Evolutionary conservation across 2,888 invertebrate genomes (phyloP).

Genomic region (Microchrysa polita): DNA sequence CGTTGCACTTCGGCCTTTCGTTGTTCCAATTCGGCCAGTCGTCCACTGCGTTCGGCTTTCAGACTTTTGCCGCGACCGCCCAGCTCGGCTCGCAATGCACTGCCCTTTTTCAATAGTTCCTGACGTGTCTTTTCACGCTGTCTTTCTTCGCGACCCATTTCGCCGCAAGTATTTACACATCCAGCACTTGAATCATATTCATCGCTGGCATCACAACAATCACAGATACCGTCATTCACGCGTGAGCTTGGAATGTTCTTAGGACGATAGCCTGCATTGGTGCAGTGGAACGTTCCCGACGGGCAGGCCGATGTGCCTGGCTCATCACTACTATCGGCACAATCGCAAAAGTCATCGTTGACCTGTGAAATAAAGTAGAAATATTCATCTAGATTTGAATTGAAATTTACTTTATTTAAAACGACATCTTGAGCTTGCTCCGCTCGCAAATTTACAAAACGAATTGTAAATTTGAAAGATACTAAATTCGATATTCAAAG

Average conservation of each 20-base stretch:
- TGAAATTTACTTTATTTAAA: too few species aligned
- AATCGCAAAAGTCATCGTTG: conserved; percentile 96
- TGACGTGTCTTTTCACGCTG: conserved; percentile 77
- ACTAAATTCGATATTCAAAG: too few species aligned
- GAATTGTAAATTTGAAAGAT: too few species aligned
- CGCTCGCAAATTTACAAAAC: too few species aligned
- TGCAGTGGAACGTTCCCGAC: conserved; percentile 89
- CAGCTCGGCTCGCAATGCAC: conserved; percentile 76
- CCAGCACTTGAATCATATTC: conserved; percentile 73
- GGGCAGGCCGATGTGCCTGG: conserved; percentile 95
- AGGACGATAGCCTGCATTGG: conserved; percentile 82
- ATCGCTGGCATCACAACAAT: conserved; percentile 92
- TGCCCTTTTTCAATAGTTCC: conserved; percentile 82
- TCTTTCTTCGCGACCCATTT: conserved; percentile 80
- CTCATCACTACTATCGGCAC: conserved; percentile 87
- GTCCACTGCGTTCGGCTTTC: conserved; percentile 76
- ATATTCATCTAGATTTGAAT: neutral
- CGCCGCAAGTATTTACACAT: conserved; percentile 83
- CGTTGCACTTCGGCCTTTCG: conserved; percentile 82
- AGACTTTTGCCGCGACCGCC: conserved; percentile 79
- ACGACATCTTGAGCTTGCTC: too few species aligned
- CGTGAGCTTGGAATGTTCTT: conserved; percentile 84
- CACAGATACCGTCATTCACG: conserved; percentile 95
- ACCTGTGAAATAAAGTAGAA: conserved; percentile 54
- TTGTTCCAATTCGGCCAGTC: conserved; percentile 75